A percentile compares a stretch with the other conserved stretches of the same genome.
phyloP scores from a whole-genome alignment of 1,140 invertebrate species.

The Tyrophagus putrescentiae region DNA sequence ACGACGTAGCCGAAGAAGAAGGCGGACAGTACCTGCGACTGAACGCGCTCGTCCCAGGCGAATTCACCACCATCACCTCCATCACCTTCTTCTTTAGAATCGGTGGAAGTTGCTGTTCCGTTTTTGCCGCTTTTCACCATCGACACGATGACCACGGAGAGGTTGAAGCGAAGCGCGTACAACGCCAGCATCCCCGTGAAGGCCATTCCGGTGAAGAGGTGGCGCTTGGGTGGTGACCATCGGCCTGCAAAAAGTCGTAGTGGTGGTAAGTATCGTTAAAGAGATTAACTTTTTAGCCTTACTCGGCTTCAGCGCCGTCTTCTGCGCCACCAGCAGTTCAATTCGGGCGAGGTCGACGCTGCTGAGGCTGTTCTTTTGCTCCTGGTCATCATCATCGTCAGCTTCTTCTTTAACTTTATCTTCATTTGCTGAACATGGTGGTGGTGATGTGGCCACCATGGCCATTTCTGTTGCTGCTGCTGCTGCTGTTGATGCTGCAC shows the following conservation, averaged over 20 bases:
- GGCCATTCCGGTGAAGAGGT: slow-evolving; percentile 69
- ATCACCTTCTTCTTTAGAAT: too few relatives aligned
- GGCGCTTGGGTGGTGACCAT: slow-evolving; percentile 37
- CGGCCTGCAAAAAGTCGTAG: too few relatives aligned
- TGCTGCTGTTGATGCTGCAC: too few relatives aligned
- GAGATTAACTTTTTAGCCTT: neutral
- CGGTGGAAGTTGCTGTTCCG: too few relatives aligned
- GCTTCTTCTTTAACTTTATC: too few relatives aligned
- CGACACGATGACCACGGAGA: slow-evolving; percentile 89
- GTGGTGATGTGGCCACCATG: too few relatives aligned
- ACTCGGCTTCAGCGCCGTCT: neutral
- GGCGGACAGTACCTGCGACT: slow-evolving; percentile 61
- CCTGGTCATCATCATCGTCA: too few relatives aligned
- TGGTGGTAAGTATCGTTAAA: too few relatives aligned
- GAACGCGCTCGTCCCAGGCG: slow-evolving; percentile 56
- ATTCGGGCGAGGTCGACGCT: too few relatives aligned
- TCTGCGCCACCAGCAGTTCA: neutral
- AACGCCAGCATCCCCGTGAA: slow-evolving; percentile 83
- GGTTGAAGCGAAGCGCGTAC: slow-evolving; percentile 85
- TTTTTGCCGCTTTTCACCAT: slow-evolving; percentile 59
- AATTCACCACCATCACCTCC: slow-evolving; percentile 41
- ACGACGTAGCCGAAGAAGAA: slow-evolving; percentile 75
- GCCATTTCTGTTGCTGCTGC: too few relatives aligned
- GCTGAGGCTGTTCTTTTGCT: too few relatives aligned
- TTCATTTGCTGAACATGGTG: too few relatives aligned